Percentiles rank a stretch among this genome's conserved stretches.
Evolutionary conservation across 2,113 vertebrate genomes (phyloP).

Genomic region (Chloroceryle aenea): DNA sequence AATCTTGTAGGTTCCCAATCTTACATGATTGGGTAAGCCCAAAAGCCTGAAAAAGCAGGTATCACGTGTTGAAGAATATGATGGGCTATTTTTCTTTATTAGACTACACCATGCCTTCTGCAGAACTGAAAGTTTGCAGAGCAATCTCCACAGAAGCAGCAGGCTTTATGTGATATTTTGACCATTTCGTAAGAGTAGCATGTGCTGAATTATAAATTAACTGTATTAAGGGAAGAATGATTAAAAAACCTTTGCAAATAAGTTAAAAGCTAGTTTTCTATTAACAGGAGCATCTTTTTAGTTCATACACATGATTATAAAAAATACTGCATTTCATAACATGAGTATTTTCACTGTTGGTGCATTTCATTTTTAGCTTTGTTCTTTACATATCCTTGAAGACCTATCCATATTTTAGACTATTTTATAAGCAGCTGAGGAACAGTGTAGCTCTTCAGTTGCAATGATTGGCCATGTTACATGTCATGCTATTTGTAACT

Average conservation of each 20-base stretch:
- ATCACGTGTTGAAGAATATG: not conserved
- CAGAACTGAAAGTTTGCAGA: not conserved
- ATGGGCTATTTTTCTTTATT: not conserved
- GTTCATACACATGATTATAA: not conserved
- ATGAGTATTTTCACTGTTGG: not conserved
- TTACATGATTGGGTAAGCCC: not conserved
- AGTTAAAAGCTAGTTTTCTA: not conserved
- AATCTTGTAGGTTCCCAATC: not conserved
- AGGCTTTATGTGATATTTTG: not conserved
- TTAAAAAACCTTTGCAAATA: not conserved
- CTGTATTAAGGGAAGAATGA: not conserved
- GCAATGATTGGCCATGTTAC: not conserved
- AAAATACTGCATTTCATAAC: not conserved
- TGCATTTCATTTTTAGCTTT: not conserved
- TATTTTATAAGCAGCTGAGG: not conserved
- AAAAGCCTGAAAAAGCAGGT: not conserved
- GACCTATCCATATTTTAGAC: not conserved
- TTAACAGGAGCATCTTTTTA: not conserved
- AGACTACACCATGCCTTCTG: not conserved
- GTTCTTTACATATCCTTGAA: not conserved
- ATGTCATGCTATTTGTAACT: not conserved
- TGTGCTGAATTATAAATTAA: not conserved
- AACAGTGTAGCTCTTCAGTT: not conserved
- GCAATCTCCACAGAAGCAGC: not conserved
- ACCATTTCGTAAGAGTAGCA: not conserved